phyloP scores from a whole-genome alignment of 2,113 vertebrate species.

The Zapus hudsonius region DNA sequence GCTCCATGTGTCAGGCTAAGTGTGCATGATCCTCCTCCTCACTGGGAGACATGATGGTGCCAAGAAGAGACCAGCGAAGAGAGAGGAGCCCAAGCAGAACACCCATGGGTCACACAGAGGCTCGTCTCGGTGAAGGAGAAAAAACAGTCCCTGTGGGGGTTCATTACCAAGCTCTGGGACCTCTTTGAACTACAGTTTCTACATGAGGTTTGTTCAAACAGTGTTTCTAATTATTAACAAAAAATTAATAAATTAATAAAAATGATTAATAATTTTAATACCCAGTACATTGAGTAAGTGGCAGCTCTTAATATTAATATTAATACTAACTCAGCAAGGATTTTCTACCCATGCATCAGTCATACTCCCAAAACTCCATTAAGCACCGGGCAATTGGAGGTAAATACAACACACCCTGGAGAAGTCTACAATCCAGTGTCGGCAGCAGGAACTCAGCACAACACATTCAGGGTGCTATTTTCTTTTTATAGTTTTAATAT shows the following conservation, averaged over 20 bases:
- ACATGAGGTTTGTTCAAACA: too few relatives aligned
- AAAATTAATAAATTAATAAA: too few relatives aligned
- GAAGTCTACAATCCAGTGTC: not conserved
- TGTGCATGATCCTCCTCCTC: not conserved
- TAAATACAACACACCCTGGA: not conserved
- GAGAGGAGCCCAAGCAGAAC: not conserved
- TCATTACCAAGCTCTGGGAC: not conserved
- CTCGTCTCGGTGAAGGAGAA: not conserved
- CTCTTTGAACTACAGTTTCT: not conserved
- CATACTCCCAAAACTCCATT: not conserved
- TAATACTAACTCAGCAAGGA: not conserved
- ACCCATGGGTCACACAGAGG: not conserved
- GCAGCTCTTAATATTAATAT: not conserved
- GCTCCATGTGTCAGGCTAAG: not conserved
- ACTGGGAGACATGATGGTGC: not conserved
- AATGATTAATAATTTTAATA: not conserved
- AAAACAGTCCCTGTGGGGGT: not conserved
- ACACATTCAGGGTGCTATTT: not conserved
- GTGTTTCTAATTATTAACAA: too few relatives aligned
- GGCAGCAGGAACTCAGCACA: fast-evolving
- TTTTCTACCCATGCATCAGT: not conserved
- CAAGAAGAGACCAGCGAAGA: not conserved
- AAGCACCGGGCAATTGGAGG: not conserved
- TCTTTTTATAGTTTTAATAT: too few relatives aligned
- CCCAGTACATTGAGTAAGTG: not conserved